Evolutionary conservation across 2,113 vertebrate genomes (phyloP), one percentile per base, ranked within the genome.

Genomic region (Butastur rufipennis): DNA sequence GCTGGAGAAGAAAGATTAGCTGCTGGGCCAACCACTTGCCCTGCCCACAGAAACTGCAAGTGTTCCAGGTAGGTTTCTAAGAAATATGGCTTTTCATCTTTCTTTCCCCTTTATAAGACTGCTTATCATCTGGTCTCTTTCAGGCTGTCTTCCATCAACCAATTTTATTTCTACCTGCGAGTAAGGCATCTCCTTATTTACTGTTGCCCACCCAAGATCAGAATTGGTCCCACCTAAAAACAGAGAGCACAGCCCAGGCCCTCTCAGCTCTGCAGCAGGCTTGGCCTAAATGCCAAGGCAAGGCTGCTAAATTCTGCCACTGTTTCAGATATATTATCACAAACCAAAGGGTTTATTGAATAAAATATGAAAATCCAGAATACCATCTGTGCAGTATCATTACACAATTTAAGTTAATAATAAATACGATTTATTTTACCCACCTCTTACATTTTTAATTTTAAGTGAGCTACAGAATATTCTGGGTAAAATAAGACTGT

Each of bases 311-410:
- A 48, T 45, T 65, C 70, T 79, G 34, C 45, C 11, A 12, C 65
- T 22, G 2, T 56, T 79, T 66, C 79, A 85, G 55, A 10, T 22
- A 20, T 9, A 56, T 47, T 47, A 42, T n/a, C 71, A 75, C 42
- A 74, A 74, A 52, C 23, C 17, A 66, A 86, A 78, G 38, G 10
- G 8, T 36, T 53, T 62, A 26, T 55, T 81, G 45, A 94, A 90
- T 81, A 94, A 95, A 95, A 92, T 70, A 85, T 48, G 65, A 92
- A 73, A 85, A 92, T 52, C 59, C 74, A 77, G 65, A 90, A 56
- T 42, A 43, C 34, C n/a, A 85, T 84, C 68, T 16, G 2, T 65
- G 40, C 21, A 45, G 32, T 72, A 90, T 70, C 74, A 66, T 43
- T 85, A 55, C 61, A 25, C 61, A 74, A 74, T 75, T 94, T 59